A percentile compares a stretch with the other conserved stretches of the same genome.
Evolutionary conservation across 2,797 vertebrate species (phyloP).

Genomic region (Eulemur mongoz): DNA sequence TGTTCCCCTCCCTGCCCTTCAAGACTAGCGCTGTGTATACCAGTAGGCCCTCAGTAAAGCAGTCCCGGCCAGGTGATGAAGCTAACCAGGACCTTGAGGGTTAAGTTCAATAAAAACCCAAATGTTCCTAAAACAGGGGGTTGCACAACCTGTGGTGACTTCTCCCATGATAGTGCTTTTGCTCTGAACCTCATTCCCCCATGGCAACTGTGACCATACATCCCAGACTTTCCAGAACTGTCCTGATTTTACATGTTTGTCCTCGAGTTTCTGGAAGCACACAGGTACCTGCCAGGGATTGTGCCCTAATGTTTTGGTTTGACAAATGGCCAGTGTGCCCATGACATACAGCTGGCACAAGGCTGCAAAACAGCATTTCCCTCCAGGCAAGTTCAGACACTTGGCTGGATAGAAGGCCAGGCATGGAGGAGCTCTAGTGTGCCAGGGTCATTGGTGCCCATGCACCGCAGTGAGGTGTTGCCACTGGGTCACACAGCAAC

Average conservation of each 20-base stretch:
- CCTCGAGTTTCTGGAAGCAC: slow-evolving; percentile 58
- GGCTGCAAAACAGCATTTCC: slow-evolving; percentile 8
- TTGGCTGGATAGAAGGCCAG: neutral
- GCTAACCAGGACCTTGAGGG: slow-evolving; percentile 18
- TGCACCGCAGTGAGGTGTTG: neutral
- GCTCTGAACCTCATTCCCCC: slow-evolving; percentile 39
- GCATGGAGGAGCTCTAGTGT: neutral
- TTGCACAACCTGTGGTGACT: slow-evolving; percentile 2
- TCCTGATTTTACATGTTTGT: slow-evolving; percentile 13
- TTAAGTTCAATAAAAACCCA: slow-evolving; percentile 61
- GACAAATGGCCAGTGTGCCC: slow-evolving; percentile 46
- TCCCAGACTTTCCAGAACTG: slow-evolving; percentile 56
- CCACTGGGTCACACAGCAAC: neutral
- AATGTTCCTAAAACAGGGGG: neutral
- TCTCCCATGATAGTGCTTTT: neutral
- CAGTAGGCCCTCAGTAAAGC: neutral
- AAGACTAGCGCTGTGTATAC: neutral
- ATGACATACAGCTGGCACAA: neutral
- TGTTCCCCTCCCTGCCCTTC: neutral
- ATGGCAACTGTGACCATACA: neutral
- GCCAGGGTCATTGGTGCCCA: neutral
- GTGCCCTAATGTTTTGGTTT: slow-evolving; percentile 23
- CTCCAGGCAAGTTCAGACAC: slow-evolving; percentile 5
- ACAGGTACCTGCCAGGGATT: slow-evolving; percentile 23
- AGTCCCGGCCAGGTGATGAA: neutral